Percentiles rank a stretch among this genome's conserved stretches.
These are phyloP conservation scores for Paracanthobrama guichenoti DNA, from an alignment of 2,113 vertebrate genomes.

Conservation along the genomic window DNA sequence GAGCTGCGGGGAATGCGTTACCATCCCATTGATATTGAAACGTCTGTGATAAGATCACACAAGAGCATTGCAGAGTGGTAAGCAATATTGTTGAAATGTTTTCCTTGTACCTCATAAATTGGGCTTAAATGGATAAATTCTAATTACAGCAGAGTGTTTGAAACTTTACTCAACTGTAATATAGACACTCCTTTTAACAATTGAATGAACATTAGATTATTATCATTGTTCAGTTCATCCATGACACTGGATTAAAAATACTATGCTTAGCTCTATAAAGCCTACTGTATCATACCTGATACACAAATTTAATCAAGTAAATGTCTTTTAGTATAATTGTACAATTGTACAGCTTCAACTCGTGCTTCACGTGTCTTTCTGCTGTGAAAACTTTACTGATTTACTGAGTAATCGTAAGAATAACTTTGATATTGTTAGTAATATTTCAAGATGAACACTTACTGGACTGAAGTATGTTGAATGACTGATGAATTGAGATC, in stretches of 20 bases:
- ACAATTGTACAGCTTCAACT: too few species aligned
- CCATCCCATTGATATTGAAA: slow-evolving; percentile 96
- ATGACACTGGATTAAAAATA: not conserved
- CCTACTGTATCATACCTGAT: too few species aligned
- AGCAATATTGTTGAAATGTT: slow-evolving; percentile 56
- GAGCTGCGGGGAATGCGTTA: slow-evolving; percentile 96
- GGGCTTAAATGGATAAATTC: not conserved
- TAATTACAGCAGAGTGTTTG: not conserved
- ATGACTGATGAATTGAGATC: too few species aligned
- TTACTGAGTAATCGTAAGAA: too few species aligned
- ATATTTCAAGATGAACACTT: too few species aligned
- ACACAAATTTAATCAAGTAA: too few species aligned
- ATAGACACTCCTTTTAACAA: not conserved
- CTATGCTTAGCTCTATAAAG: not conserved
- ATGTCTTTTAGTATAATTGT: too few species aligned
- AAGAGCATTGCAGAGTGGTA: slow-evolving; percentile 97
- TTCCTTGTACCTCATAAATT: not conserved
- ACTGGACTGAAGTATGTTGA: too few species aligned
- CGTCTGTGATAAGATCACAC: slow-evolving; percentile 91
- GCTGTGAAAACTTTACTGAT: too few species aligned
- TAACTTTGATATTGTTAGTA: too few species aligned
- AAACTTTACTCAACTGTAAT: not conserved
- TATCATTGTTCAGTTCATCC: not conserved
- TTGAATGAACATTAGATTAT: not conserved
- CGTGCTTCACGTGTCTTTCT: too few species aligned